A percentile compares a stretch with the other conserved stretches of the same genome.
Conservation (phyloP, 2,888 invertebrate species). For the Theretra japonica region DNA sequence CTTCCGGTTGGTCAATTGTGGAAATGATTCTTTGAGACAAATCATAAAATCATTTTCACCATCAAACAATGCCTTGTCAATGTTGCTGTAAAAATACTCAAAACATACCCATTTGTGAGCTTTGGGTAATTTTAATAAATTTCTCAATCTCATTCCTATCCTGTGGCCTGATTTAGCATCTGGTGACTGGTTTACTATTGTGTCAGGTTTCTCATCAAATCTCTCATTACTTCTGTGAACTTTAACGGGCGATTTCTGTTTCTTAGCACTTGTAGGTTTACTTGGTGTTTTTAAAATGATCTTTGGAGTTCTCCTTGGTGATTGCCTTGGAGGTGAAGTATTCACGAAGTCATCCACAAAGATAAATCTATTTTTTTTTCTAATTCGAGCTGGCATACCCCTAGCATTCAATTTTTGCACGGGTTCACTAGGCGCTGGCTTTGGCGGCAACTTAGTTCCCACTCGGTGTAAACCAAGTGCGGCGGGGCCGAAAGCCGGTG, state of each 20-base stretch:
- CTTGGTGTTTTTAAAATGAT: slow-evolving; percentile 80
- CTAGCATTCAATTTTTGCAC: slow-evolving; percentile 93
- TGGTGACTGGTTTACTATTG: slow-evolving; percentile 81
- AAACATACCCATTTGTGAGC: slow-evolving; percentile 99
- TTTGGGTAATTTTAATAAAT: slow-evolving; percentile 98
- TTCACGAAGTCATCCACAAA: slow-evolving; percentile 95
- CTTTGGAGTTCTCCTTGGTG: slow-evolving; percentile 88
- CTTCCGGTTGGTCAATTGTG: slow-evolving; percentile 93
- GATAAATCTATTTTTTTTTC: slow-evolving; percentile 95
- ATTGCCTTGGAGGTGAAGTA: slow-evolving; percentile 88
- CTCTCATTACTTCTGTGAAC: slow-evolving; percentile 77
- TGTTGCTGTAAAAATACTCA: slow-evolving; percentile 99
- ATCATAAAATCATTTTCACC: slow-evolving; percentile 98
- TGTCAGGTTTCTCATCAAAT: slow-evolving; percentile 75
- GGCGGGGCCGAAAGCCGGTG: slow-evolving; percentile 90
- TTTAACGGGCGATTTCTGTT: slow-evolving; percentile 82
- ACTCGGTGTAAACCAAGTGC: slow-evolving; percentile 92
- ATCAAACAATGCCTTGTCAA: slow-evolving; percentile 97
- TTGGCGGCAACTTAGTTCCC: slow-evolving; percentile 89
- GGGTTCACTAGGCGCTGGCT: slow-evolving; percentile 89
- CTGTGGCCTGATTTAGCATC: slow-evolving; percentile 95
- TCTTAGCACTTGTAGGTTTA: slow-evolving; percentile 74
- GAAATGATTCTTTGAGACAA: slow-evolving; percentile 97
- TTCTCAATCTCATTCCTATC: slow-evolving; percentile 94
- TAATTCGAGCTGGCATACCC: slow-evolving; percentile 95